Conservation (phyloP, 1,140 invertebrate genomes). For the Drosophila eugracilis region DNA sequence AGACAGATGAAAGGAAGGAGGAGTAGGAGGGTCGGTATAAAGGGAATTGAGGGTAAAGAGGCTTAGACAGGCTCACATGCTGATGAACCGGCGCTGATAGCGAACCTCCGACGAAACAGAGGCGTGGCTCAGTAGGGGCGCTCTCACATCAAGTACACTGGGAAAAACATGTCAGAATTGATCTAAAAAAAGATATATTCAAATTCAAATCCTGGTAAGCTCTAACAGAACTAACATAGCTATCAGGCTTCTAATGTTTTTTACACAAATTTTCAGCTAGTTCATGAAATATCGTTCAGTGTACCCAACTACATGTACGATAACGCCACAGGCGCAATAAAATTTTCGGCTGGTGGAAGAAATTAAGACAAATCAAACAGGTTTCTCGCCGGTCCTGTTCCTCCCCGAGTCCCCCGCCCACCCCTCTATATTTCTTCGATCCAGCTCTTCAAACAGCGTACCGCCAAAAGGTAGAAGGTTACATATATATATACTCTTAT, state of each 20-base stretch:
- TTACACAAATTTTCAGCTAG: too few species aligned
- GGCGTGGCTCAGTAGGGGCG: slow-evolving; percentile 8
- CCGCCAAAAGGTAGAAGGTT: slow-evolving; percentile 25
- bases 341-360: slow-evolving; percentile 63
- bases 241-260: too few species aligned
- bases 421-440: slow-evolving; percentile 8
- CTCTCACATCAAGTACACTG: slow-evolving; percentile 3
- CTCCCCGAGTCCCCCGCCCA: neutral
- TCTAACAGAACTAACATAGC: too few species aligned
- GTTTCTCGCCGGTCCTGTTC: slow-evolving; percentile 46
- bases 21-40: neutral
- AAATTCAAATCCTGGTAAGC: too few species aligned
- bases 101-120: slow-evolving; percentile 16
- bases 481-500: neutral
- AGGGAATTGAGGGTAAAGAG: slow-evolving; percentile 13
- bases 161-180: neutral
- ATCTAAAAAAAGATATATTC: too few species aligned
- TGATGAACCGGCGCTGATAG: slow-evolving; percentile 63
- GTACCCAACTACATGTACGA: slow-evolving; percentile 4
- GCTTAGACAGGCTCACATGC: slow-evolving; percentile 45
- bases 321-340: slow-evolving; percentile 27
- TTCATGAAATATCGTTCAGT: too few species aligned
- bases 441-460: slow-evolving; percentile 45
- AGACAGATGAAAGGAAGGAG: neutral
- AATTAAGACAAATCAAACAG: slow-evolving; percentile 80